Evolutionary conservation across 2,888 invertebrate species (phyloP).

Genomic region (Xanthia icteritia): DNA sequence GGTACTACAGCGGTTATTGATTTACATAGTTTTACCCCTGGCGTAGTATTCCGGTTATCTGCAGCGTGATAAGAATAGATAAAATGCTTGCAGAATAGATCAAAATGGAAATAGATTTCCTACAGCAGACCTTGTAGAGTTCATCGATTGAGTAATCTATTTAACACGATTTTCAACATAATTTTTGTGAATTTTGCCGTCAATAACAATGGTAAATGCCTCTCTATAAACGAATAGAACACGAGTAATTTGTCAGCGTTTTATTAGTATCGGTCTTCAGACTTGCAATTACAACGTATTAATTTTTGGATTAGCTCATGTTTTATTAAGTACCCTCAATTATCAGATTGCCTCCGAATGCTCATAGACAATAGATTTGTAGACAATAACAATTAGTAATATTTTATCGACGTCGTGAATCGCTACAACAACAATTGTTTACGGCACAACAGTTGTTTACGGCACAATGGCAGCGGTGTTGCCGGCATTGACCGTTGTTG

Average conservation of each 20-base stretch:
- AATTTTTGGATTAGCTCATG: neutral
- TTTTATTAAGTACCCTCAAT: conserved; percentile 2
- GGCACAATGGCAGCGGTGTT: conserved; percentile 24
- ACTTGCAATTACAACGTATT: conserved; percentile 3
- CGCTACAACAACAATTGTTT: conserved; percentile 34
- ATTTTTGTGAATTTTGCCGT: neutral
- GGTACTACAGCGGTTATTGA: conserved; percentile 17
- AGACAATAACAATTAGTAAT: conserved; percentile 23
- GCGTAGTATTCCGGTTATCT: conserved; percentile 21
- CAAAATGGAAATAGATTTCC: conserved; percentile 24
- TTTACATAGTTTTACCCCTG: conserved; percentile 5
- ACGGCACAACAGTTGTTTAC: conserved; percentile 39
- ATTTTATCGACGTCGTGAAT: conserved; percentile 19
- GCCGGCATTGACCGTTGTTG: conserved; percentile 39
- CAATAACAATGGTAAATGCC: neutral
- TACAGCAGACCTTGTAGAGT: neutral
- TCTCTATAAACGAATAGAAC: conserved; percentile 5
- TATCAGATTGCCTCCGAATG: neutral
- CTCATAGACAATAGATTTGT: conserved; percentile 27
- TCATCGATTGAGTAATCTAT: neutral
- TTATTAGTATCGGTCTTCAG: conserved; percentile 24
- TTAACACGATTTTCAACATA: conserved; percentile 4
- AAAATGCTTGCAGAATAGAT: conserved; percentile 22
- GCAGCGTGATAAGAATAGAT: conserved; percentile 38
- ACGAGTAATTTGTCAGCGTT: conserved; percentile 2